phyloP scores from a whole-genome alignment of 2,797 vertebrate species.

The Morus bassanus region DNA sequence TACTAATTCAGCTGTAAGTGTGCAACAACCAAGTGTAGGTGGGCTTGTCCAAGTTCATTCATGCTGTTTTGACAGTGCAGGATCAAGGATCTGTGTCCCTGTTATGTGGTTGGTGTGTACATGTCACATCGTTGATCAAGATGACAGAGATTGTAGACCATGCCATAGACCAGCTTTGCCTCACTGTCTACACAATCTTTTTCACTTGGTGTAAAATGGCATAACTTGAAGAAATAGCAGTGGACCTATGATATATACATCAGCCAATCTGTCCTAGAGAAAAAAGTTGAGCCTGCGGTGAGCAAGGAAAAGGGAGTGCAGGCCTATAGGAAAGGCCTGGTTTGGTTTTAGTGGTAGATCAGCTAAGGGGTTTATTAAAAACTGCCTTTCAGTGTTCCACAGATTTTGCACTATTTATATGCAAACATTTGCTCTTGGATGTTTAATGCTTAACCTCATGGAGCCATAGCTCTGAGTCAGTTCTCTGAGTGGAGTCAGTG shows the following conservation, averaged over 20 bases:
- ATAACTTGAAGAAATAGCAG: background rate
- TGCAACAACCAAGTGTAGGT: too few species aligned
- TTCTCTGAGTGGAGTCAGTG: background rate
- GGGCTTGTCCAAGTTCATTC: background rate
- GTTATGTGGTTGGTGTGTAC: background rate
- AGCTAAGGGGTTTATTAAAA: background rate
- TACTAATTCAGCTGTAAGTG: background rate
- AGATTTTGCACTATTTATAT: background rate
- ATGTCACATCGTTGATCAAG: background rate
- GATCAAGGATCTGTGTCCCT: background rate
- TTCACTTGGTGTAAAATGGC: background rate
- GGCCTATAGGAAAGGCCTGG: background rate
- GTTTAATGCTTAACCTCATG: background rate
- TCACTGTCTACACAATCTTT: background rate
- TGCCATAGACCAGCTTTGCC: background rate
- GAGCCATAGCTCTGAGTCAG: background rate
- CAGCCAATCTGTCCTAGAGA: background rate
- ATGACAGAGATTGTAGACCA: background rate
- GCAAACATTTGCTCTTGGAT: background rate
- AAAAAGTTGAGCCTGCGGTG: background rate
- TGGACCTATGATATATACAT: background rate
- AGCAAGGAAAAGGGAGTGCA: background rate
- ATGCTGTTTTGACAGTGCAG: background rate
- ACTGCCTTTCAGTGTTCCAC: background rate
- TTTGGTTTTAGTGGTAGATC: background rate